These are phyloP conservation scores for Parambassis ranga DNA, from an alignment of 2,797 vertebrate species.

Conservation along the genomic window DNA sequence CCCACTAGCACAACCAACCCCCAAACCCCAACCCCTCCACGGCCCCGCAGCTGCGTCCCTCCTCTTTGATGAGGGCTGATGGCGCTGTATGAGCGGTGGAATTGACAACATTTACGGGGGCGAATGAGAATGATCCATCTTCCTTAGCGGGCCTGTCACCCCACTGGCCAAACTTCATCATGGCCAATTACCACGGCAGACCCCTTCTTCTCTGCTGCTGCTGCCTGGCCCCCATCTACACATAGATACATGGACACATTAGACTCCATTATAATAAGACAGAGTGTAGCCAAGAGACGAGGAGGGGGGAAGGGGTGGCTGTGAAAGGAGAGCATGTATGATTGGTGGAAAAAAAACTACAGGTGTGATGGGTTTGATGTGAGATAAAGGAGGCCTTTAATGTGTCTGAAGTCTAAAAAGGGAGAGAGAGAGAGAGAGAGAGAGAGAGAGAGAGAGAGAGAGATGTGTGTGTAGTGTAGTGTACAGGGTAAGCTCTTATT, in stretches of 20 bases:
- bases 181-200: conserved; percentile 98
- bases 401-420: conserved; percentile 56
- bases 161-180: conserved; percentile 99
- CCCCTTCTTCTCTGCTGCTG: conserved; percentile 69
- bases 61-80: conserved; percentile 95
- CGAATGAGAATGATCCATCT: conserved; percentile 99
- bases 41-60: conserved; percentile 87
- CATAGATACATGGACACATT: conserved; percentile 89
- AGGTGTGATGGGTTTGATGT: conserved; percentile 62
- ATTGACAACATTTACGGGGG: conserved; percentile 99
- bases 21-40: conserved; percentile 38
- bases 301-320: background rate
- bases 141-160: conserved; percentile 98
- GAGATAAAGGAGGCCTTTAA: conserved; percentile 51
- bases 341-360: conserved; percentile 52
- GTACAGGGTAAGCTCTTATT: conserved; percentile 79
- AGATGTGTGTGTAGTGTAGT: conserved; percentile 52
- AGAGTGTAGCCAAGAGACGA: conserved; percentile 43
- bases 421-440: conserved; percentile 39
- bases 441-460: conserved; percentile 13
- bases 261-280: conserved; percentile 73
- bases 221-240: conserved; percentile 90
- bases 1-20: background rate
- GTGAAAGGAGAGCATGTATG: conserved; percentile 32
- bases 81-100: conserved; percentile 95